A percentile compares a stretch with the other conserved stretches of the same genome.
Conservation (phyloP, 2,888 invertebrate species). For the Metopia argyrocephala region DNA sequence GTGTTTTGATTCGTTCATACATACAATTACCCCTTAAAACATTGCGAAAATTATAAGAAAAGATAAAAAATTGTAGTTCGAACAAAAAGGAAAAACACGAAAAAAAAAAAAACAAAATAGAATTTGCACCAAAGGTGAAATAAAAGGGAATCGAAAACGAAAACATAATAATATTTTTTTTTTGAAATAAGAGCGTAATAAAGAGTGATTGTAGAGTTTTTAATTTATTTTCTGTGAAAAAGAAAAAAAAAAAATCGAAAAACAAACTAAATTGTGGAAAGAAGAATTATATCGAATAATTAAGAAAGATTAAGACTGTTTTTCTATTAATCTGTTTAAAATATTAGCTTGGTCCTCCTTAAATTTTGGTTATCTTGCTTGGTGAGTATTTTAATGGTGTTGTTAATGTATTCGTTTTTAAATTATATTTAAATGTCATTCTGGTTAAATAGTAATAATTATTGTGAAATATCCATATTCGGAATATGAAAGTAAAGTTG, state of each 20-base stretch:
- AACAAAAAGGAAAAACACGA: no score
- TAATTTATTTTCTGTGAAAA: background rate
- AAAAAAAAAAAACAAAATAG: constrained; percentile 45
- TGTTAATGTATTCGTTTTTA: background rate
- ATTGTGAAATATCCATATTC: constrained; percentile 3
- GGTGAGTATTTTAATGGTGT: constrained; percentile 41
- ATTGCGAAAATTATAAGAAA: constrained; percentile 19
- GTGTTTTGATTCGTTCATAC: constrained; percentile 54
- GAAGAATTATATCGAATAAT: constrained; percentile 13
- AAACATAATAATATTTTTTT: constrained; percentile 38
- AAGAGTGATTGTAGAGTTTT: constrained; percentile 7
- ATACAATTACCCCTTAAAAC: constrained; percentile 53
- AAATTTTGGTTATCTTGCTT: constrained; percentile 35
- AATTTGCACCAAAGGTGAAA: constrained; percentile 51
- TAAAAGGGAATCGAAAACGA: constrained; percentile 38
- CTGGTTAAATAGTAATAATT: background rate
- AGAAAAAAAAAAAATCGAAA: constrained; percentile 11
- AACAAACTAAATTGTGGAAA: constrained; percentile 3
- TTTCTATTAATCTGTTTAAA: background rate
- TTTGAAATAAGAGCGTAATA: constrained; percentile 32
- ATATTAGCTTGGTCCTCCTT: background rate
- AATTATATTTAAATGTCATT: background rate
- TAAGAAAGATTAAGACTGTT: background rate
- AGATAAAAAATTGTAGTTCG: constrained; percentile 20
- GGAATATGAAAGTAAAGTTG: no score